These are phyloP conservation scores for Fistularia commersonii DNA, from an alignment of 2,797 vertebrate species.

Conservation along the genomic window DNA sequence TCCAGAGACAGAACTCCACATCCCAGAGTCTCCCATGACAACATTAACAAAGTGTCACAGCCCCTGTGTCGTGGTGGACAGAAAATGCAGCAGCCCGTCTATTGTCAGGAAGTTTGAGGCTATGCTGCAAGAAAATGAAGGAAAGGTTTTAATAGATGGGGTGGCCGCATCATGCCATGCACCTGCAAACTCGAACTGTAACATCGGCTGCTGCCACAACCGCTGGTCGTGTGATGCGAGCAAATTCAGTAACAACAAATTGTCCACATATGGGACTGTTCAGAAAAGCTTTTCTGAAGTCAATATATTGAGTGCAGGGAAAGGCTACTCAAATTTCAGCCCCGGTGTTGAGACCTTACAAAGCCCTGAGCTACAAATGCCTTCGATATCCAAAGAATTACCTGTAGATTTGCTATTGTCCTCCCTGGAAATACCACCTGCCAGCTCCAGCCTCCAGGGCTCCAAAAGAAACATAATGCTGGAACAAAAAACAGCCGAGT, in stretches of 20 bases:
- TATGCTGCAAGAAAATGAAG: slow-evolving; percentile 75
- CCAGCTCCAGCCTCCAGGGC: slow-evolving; percentile 44
- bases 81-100: slow-evolving; percentile 69
- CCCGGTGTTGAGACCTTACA: slow-evolving; percentile 36
- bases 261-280: slow-evolving; percentile 64
- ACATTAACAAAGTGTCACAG: slow-evolving; percentile 66
- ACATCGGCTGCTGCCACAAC: slow-evolving; percentile 76
- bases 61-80: slow-evolving; percentile 57
- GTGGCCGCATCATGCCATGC: slow-evolving; percentile 48
- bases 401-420: slow-evolving; percentile 56
- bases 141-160: slow-evolving; percentile 70
- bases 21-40: slow-evolving; percentile 64
- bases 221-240: slow-evolving; percentile 79
- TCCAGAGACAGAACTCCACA: slow-evolving; percentile 66
- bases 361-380: slow-evolving; percentile 31
- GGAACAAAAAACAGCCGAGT: slow-evolving; percentile 91
- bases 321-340: slow-evolving; percentile 40
- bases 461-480: slow-evolving; percentile 82
- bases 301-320: slow-evolving; percentile 70
- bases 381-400: slow-evolving; percentile 44
- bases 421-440: slow-evolving; percentile 47
- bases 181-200: slow-evolving; percentile 69
- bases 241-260: slow-evolving; percentile 69
- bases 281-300: slow-evolving; percentile 84
- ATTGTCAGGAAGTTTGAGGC: slow-evolving; percentile 72